These are phyloP conservation scores for Apodemus sylvaticus DNA, from an alignment of 2,113 vertebrate species.

Conservation along the genomic window DNA sequence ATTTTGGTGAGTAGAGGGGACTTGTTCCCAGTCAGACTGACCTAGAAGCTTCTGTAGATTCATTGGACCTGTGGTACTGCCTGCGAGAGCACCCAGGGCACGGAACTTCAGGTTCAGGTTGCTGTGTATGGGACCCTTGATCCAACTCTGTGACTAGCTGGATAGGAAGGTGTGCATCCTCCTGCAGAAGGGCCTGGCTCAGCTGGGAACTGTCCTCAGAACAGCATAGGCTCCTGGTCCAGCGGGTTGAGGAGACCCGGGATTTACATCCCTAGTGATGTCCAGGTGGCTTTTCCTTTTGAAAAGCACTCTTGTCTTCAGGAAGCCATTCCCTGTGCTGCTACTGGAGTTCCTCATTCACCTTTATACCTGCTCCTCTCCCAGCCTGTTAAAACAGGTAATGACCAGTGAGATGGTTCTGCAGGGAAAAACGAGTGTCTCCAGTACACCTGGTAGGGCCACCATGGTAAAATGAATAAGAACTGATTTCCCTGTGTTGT, in stretches of 20 bases:
- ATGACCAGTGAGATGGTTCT: not conserved
- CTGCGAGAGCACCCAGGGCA: not conserved
- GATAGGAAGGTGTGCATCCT: not conserved
- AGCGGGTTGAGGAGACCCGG: not conserved
- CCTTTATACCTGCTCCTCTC: not conserved
- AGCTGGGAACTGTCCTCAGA: not conserved
- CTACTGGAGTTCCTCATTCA: fast-evolving
- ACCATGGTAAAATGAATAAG: not conserved
- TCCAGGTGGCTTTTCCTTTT: not conserved
- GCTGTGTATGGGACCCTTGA: not conserved
- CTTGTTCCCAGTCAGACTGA: not conserved
- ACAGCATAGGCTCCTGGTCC: too few relatives aligned
- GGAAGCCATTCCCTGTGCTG: not conserved
- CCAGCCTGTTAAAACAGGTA: not conserved
- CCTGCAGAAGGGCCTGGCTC: not conserved
- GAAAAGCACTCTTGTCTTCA: not conserved
- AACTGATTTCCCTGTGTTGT: not conserved
- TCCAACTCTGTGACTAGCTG: slow-evolving; percentile 39
- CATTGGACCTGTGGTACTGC: fast-evolving
- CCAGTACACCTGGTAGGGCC: not conserved
- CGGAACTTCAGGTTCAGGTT: not conserved
- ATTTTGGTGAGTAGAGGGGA: not conserved
- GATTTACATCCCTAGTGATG: not conserved
- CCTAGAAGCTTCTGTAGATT: fast-evolving
- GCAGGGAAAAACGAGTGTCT: not conserved